Base-by-base conservation (phyloP, 1,140 invertebrate genomes). In the Conopomorpha cramerella region DNA sequence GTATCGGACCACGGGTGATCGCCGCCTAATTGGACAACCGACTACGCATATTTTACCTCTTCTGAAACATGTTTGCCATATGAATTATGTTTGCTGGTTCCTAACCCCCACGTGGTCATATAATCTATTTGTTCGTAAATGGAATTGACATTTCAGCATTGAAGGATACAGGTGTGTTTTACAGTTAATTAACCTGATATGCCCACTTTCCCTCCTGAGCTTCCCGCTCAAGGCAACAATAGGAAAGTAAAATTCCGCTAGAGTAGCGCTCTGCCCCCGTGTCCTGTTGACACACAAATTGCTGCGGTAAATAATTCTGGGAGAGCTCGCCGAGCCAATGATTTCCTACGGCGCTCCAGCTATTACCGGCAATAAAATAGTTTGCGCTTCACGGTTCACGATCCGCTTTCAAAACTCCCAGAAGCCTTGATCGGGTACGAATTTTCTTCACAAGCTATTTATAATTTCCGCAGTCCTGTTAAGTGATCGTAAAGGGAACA, bases 241-340 rank as follows among this genome's bases (percentile, higher is more conserved):
- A 67, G 70, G 70, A 74, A 74, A 74, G 67, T 74, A 74, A 74
- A 74, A 74, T 63, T 57, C 65, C 61, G 58, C 65, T 65, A 68
- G 61, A 55, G 52, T 55, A 46, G 55, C 53, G 57, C 57, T 59
- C 45, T 14, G 30, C 54, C 50, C 52, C 49, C 44, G 60, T 63
- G 70, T 72, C 65, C 70, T 70, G 66, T 58, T 72, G 63, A 72
- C 67, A 68, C 52, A 67, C 61, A 74, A 68, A 71, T 63, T 58
- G 51, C 39, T 48, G 43, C 58, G 51, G 59, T 71, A 63, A 55
- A 58, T 59, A 55, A 63, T 65, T 59, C 55, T 56, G 45, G 41
- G 39, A 49, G 44, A 43, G 33, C 34, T 38, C 30, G 8, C 12
- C 37, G 19, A 23, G 37, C 17, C 4, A 30, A 30, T 30, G 28